Base-by-base conservation (phyloP, 2,113 vertebrate species). In the Excalfactoria chinensis region DNA sequence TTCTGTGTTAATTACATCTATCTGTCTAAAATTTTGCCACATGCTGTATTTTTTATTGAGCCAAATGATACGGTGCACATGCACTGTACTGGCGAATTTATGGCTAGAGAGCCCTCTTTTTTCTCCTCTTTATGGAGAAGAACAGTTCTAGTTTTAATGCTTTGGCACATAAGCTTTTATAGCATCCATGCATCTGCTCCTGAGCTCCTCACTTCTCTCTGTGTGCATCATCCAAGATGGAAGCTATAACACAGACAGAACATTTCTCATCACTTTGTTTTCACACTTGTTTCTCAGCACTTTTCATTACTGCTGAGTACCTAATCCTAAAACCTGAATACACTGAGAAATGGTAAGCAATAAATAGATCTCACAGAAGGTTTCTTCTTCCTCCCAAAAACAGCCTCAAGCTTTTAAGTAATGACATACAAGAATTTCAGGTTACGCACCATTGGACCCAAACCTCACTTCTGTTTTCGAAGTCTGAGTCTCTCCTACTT, bases 1-100 rank as follows among this genome's bases (percentile, higher is more conserved):
- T 93, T 93, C 93, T 89, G 74, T 76, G 89, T 96, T 96, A 94
- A 94, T 94, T 93, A 96, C 91, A 95, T 91, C 93, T 93, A 93
- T 94, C 95, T 73, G 56, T 67, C 95, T 94, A 94, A 93, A 96
- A 94, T 94, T 93, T 91, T 96, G 85, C 94, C 91, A 93, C 93
- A 91, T 95, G 87, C 79, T 25, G 9, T 58, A 93, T 80, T 83
- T 95, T 95, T 95, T 88, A 89, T 87, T 66, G 84, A 92, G 85
- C 89, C 95, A 96, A 94, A 91, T 62, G 72, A 83, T 90, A 89
- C 75, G 89, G 53, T 77, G 60, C 85, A 80, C 84, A 79, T 46
- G 46, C 83, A 94, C 89, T 93, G 93, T 91, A 88, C 64, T 74
- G 75, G 72, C 0, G 0, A 95, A 83, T 91, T 95, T 94, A 93